phyloP scores from a whole-genome alignment of 2,113 vertebrate species.

The Triplophysa dalaica region DNA sequence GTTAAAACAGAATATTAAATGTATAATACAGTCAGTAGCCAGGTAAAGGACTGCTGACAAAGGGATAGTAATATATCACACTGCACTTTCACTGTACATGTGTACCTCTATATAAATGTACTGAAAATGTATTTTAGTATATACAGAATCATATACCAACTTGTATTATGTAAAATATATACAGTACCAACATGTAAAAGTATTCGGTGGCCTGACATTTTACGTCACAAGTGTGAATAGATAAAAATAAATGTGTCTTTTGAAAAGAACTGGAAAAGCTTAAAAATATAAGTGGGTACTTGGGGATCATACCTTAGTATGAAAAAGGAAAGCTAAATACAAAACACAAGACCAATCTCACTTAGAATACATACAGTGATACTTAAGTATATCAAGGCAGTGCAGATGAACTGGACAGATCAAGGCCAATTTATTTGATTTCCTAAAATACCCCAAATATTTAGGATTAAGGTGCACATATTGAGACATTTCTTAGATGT shows the following conservation, averaged over 20 bases:
- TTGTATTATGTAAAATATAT: background rate
- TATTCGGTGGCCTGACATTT: background rate
- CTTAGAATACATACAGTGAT: background rate
- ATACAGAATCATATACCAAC: background rate
- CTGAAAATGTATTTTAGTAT: background rate
- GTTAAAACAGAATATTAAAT: background rate
- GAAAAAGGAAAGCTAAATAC: no score
- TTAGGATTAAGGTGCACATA: background rate
- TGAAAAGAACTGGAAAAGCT: background rate
- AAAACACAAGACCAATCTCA: background rate
- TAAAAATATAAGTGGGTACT: background rate
- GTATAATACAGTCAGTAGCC: background rate
- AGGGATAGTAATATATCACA: background rate
- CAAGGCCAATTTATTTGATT: no score
- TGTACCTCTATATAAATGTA: background rate
- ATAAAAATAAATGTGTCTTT: conserved; percentile 26
- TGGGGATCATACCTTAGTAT: background rate
- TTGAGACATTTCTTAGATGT: conserved; percentile 41
- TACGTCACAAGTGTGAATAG: conserved; percentile 37
- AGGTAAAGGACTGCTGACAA: background rate
- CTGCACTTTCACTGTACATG: background rate
- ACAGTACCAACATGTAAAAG: background rate
- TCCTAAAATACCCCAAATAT: background rate
- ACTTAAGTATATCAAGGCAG: background rate
- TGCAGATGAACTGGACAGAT: no score